Evolutionary conservation across 2,888 invertebrate species (phyloP).

Genomic region (Suillia variegata): DNA sequence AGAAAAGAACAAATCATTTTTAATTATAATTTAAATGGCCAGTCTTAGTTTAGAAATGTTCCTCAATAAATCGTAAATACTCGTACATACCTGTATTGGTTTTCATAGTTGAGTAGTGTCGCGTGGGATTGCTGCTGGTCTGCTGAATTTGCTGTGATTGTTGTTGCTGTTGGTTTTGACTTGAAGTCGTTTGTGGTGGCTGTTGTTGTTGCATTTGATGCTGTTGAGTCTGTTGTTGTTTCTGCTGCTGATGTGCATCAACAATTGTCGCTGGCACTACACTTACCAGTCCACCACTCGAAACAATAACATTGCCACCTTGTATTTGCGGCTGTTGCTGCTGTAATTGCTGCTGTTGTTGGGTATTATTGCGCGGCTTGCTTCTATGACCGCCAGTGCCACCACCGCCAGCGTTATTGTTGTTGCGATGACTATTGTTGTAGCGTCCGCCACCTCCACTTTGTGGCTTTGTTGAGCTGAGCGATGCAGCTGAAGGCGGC

Average conservation of each 20-base stretch:
- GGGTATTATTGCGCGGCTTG: slow-evolving; percentile 51
- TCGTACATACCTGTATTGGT: slow-evolving; percentile 42
- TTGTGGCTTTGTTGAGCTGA: slow-evolving; percentile 45
- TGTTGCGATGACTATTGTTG: slow-evolving; percentile 52
- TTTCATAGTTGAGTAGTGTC: slow-evolving; percentile 47
- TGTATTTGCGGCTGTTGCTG: slow-evolving; percentile 38
- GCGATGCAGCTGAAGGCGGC: slow-evolving; percentile 45
- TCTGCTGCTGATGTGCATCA: slow-evolving; percentile 43
- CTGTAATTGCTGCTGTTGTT: slow-evolving; percentile 38
- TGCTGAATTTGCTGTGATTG: slow-evolving; percentile 28
- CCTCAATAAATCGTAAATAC: neutral
- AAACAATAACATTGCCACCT: slow-evolving; percentile 42
- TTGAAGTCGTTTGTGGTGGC: slow-evolving; percentile 38
- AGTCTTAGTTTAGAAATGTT: neutral
- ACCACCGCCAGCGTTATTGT: slow-evolving; percentile 43
- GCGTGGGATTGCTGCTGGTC: slow-evolving; percentile 35
- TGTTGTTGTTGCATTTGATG: slow-evolving; percentile 42
- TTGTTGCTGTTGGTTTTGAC: slow-evolving; percentile 33
- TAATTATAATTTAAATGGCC: neutral
- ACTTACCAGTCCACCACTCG: slow-evolving; percentile 45
- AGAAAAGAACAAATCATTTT: neutral
- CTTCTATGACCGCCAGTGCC: slow-evolving; percentile 47
- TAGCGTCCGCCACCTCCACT: slow-evolving; percentile 49
- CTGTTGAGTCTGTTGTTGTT: slow-evolving; percentile 38
- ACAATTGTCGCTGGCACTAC: slow-evolving; percentile 48